These are phyloP conservation scores for Apodemia duryi DNA, from an alignment of 2,888 invertebrate species.

Conservation along the genomic window DNA sequence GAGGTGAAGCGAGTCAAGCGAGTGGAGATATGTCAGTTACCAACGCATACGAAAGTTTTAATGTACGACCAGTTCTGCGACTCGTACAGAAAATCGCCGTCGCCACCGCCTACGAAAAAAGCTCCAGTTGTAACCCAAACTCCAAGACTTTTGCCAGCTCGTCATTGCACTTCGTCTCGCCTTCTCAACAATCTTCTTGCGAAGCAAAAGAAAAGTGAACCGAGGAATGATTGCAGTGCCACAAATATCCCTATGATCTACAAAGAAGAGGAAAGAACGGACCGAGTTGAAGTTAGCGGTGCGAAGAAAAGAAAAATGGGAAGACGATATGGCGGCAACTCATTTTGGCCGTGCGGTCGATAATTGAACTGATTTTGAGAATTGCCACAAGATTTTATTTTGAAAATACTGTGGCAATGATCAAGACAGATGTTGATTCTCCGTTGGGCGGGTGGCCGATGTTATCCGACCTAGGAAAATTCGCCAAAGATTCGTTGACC, in stretches of 20 bases:
- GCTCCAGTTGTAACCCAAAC: constrained; percentile 31
- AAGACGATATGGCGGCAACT: constrained; percentile 58
- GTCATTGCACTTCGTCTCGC: constrained; percentile 57
- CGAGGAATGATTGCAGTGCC: constrained; percentile 40
- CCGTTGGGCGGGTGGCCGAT: constrained; percentile 28
- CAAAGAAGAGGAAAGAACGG: constrained; percentile 37
- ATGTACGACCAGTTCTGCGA: constrained; percentile 74
- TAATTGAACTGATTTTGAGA: constrained; percentile 35
- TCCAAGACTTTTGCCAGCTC: constrained; percentile 37
- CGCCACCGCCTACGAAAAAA: constrained; percentile 35
- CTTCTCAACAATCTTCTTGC: constrained; percentile 53
- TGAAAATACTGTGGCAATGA: constrained; percentile 24
- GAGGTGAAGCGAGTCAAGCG: constrained; percentile 82
- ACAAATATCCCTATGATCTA: constrained; percentile 41
- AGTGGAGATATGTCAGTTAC: constrained; percentile 76
- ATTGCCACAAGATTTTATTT: constrained; percentile 22
- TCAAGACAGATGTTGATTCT: constrained; percentile 57
- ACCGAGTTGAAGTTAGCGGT: constrained; percentile 48
- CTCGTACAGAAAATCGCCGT: constrained; percentile 48
- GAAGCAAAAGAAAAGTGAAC: constrained; percentile 41
- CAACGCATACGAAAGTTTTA: constrained; percentile 68
- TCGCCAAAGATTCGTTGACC: constrained; percentile 64
- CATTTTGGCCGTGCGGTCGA: constrained; percentile 72
- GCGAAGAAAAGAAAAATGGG: constrained; percentile 70
- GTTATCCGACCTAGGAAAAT: constrained; percentile 30